Base-by-base conservation (phyloP, 2,888 invertebrate genomes). In the Leucoma salicis region DNA sequence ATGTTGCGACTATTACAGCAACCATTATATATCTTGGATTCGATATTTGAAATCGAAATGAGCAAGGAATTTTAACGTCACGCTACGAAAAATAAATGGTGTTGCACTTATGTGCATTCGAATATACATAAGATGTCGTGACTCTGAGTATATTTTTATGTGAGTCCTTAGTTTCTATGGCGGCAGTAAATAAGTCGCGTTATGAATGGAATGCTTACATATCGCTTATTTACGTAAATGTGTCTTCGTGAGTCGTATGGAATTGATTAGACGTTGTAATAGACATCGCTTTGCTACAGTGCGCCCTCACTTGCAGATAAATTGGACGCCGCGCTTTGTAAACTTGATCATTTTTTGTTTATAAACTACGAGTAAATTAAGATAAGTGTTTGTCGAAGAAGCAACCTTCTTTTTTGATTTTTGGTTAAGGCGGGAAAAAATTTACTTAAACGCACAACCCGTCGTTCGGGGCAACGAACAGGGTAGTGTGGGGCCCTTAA, bases 171-270 rank as follows among this genome's bases (percentile, higher is more conserved):
- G 56, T 49, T 57, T 52, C 56, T 59, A 47, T 49, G 51, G 53
- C 35, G 44, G 53, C 49, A 51, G 49, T 70, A 66, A 66, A 68
- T 70, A 61, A 70, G 53, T 55, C 59, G 53, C 66, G 62, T 66
- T 69, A 66, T 68, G 70, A 67, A 68, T 66, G 64, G 68, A 69
- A 70, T 70, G 69, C 60, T 51, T 73, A 70, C 58, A 60, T 68
- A 69, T 71, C 57, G 72, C 52, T 63, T 74, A 66, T 74, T 76
- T 73, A 74, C 62, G 72, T 66, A 74, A 77, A 76, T 70, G 59
- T 46, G 60, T 60, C 58, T 63, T 52, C 58, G 58, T 58, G 62
- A 57, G 58, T 53, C 49, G 54, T 57, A 59, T 57, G 49, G 64
- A 71, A 67, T 71, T 65, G 61, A 71, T 70, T 68, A 68, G 55